Base-by-base conservation (phyloP, 2,797 vertebrate species). In the Pseudotriccus pelzelni region DNA sequence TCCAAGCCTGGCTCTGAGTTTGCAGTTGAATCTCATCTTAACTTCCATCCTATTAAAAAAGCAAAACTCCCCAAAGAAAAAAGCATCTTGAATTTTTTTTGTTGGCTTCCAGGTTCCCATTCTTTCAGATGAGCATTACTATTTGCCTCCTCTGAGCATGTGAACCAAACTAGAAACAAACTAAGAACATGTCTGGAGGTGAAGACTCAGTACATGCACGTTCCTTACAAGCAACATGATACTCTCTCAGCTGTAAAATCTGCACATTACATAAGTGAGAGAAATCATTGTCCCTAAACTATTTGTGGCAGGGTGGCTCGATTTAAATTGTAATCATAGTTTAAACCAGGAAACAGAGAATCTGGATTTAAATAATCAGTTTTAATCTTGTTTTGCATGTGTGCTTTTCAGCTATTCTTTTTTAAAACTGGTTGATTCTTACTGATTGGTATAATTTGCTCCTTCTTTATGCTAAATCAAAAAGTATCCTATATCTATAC, bases 341-440 rank as follows among this genome's bases (percentile, higher is more conserved):
- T 95, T 94, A 84, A 96, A 94, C 63, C 41, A 84, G 67, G 70
- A 95, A 94, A 77, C 84, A 87, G 88, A 76, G 66, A 93, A 87
- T 89, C 72, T 89, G 95, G 93, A 94, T 95, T 94, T 95, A 97
- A 96, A 96, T 97, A 95, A 96, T 96, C 92, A 95, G 84, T 87
- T 94, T 96, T 94, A 96, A 97, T 96, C 94, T 97, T 93, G 84
- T 96, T 96, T 96, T 96, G 74, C 84, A 92, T 96, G 87, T 95
- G 81, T 82, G 59, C 84, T 93, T 95, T 95, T 95, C 86, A 79
- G 83, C 82, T 95, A 89, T 90, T 89, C 95, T 90, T 92, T 79
- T 95, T 90, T 87, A 95, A 95, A 96, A 96, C 80, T 66, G 56
- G 86, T 68, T 96, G 86, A 92, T 95, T 92, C 90, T 95, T 64